Evolutionary conservation across 2,113 vertebrate species (phyloP).

Genomic region (Pedetes capensis): DNA sequence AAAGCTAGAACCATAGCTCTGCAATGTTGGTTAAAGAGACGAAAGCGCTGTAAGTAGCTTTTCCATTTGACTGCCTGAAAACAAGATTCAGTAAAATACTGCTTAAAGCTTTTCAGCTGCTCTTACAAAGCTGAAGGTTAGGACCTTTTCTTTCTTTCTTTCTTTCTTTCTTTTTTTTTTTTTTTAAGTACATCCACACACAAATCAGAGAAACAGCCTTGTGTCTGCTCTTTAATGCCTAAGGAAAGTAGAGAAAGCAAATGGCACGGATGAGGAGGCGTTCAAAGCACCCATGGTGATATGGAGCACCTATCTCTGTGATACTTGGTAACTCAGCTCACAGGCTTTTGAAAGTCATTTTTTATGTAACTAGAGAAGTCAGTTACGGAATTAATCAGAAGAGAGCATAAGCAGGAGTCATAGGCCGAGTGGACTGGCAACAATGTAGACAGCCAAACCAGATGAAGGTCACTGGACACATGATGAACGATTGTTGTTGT

Average conservation of each 20-base stretch:
- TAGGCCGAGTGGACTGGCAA: neutral
- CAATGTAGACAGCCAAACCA: neutral
- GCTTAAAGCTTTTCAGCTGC: neutral
- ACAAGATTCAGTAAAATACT: neutral
- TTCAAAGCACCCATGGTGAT: neutral
- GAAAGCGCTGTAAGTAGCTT: neutral
- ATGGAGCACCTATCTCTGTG: neutral
- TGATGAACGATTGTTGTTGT: neutral
- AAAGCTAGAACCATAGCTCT: neutral
- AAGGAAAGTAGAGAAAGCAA: neutral
- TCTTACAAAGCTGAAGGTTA: neutral
- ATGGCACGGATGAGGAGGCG: neutral
- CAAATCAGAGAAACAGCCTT: neutral
- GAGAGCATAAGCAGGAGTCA: neutral
- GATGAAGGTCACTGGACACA: neutral
- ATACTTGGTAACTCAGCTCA: neutral
- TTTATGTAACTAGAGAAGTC: neutral
- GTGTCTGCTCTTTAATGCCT: neutral
- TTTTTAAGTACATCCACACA: neutral
- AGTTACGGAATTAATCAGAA: neutral
- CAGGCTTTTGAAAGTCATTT: neutral
- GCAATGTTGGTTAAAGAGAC: neutral
- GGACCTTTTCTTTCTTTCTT: neutral
- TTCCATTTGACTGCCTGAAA: conserved; percentile 3
- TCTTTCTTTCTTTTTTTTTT: conserved; percentile 11